A percentile compares a stretch with the other conserved stretches of the same genome.
These are phyloP conservation scores for Arion vulgaris DNA, from an alignment of 1,140 invertebrate species.

Conservation along the genomic window DNA sequence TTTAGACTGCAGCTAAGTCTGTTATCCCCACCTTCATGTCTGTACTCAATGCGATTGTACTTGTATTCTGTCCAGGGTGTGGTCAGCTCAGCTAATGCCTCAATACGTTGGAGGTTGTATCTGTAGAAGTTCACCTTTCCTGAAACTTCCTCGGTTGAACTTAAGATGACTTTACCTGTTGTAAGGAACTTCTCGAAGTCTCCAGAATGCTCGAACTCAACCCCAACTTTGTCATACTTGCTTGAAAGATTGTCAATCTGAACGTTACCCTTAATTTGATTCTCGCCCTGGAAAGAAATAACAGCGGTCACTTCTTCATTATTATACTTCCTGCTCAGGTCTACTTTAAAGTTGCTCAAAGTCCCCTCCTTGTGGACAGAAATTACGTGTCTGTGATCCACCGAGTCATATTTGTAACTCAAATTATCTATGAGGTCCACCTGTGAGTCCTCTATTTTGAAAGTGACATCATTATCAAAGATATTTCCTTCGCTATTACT, in stretches of 20 bases:
- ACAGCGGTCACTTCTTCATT: background rate
- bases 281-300: background rate
- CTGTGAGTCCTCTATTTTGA: constrained; percentile 3
- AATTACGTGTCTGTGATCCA: background rate
- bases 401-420: background rate
- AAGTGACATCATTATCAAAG: background rate
- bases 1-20: constrained; percentile 22
- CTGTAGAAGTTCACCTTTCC: constrained; percentile 17
- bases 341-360: background rate
- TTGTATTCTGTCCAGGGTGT: constrained; percentile 17
- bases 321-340: background rate
- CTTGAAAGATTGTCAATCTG: constrained; percentile 5
- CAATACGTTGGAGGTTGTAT: constrained; percentile 7
- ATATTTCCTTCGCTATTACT: background rate
- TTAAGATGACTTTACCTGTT: constrained; percentile 1
- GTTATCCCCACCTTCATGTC: constrained; percentile 12
- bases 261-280: background rate
- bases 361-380: constrained; percentile 22
- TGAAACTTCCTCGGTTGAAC: background rate
- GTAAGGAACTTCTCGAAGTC: constrained; percentile 12
- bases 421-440: background rate
- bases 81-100: background rate
- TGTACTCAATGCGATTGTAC: constrained; percentile 4
- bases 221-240: background rate
- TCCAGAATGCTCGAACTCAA: constrained; percentile 26